Evolutionary conservation across 2,113 vertebrate genomes (phyloP).

Genomic region (Psilopsiagon aurifrons): DNA sequence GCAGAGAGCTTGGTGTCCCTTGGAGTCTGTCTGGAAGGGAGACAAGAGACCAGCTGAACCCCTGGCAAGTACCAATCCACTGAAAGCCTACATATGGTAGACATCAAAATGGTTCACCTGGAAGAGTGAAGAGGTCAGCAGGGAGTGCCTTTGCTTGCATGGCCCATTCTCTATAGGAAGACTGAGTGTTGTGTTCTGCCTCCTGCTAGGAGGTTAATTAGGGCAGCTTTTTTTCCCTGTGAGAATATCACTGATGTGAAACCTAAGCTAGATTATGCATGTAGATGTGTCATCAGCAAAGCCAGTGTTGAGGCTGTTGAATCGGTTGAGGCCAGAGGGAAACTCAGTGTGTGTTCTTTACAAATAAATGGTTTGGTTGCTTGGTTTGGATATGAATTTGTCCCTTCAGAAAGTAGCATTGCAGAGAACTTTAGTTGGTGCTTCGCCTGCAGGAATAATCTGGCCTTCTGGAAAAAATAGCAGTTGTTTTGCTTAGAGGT

Average conservation of each 20-base stretch:
- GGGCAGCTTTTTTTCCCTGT: neutral
- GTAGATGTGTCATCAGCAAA: neutral
- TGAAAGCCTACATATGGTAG: neutral
- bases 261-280: neutral
- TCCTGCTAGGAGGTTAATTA: neutral
- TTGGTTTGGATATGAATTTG: neutral
- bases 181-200: neutral
- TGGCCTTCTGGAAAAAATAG: neutral
- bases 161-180: neutral
- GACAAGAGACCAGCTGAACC: neutral
- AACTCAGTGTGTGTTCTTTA: neutral
- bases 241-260: neutral
- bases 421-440: neutral
- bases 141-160: neutral
- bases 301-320: neutral
- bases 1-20: neutral
- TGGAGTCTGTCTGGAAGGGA: neutral
- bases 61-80: neutral
- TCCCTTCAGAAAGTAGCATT: constrained; percentile 9
- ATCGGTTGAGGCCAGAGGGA: neutral
- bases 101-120: neutral
- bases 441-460: neutral
- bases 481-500: constrained; percentile 40
- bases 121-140: neutral
- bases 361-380: neutral